Percentiles rank a stretch among this genome's conserved stretches.
Conservation (phyloP, 2,113 vertebrate species). For the Myotis lucifugus region DNA sequence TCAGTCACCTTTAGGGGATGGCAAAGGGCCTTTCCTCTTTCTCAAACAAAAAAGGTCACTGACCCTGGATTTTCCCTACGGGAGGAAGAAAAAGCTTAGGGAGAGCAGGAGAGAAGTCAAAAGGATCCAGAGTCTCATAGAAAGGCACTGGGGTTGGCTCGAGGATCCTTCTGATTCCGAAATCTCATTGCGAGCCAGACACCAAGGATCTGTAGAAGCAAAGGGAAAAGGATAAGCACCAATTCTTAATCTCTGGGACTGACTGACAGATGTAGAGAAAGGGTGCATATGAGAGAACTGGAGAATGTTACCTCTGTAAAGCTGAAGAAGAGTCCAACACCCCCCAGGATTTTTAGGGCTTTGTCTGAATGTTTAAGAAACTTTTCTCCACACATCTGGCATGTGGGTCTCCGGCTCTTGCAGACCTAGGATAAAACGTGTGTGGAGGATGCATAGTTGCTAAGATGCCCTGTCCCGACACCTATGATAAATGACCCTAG, state of each 20-base stretch:
- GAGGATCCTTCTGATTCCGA: constrained; percentile 95
- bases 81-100: constrained; percentile 20
- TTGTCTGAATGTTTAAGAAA: constrained; percentile 91
- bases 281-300: neutral
- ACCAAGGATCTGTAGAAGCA: constrained; percentile 89
- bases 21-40: constrained; percentile 45
- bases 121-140: constrained; percentile 85
- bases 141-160: constrained; percentile 95
- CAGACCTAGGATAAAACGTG: constrained; percentile 72
- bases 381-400: constrained; percentile 87
- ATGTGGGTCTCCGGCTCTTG: constrained; percentile 55
- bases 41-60: constrained; percentile 1
- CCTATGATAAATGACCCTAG: neutral
- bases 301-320: constrained; percentile 91
- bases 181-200: constrained; percentile 96
- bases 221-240: neutral
- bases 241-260: neutral
- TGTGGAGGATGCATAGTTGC: neutral
- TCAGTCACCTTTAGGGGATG: neutral
- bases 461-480: neutral
- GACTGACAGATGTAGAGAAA: neutral
- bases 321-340: constrained; percentile 96
- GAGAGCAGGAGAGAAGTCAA: neutral
- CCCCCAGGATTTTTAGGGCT: constrained; percentile 93
- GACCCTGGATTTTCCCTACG: constrained; percentile 44